Evolutionary conservation across 2,797 vertebrate genomes (phyloP).

Genomic region (Cercopithecus mitis): DNA sequence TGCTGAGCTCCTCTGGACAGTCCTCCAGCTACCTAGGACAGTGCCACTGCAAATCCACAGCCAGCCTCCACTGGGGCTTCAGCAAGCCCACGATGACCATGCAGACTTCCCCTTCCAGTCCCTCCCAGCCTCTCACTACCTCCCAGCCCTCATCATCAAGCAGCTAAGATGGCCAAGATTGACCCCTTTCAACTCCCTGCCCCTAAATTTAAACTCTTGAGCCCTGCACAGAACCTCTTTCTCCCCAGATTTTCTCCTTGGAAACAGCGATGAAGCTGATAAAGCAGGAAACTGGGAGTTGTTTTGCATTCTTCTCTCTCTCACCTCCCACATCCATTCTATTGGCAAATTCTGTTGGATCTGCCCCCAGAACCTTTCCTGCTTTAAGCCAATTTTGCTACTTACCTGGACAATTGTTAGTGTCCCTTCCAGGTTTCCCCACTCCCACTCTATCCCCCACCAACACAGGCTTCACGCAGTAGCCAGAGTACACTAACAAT

Average conservation of each 20-base stretch:
- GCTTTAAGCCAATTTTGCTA: not conserved
- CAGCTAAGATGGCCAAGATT: not conserved
- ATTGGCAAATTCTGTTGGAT: not conserved
- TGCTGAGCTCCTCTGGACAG: not conserved
- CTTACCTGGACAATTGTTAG: not conserved
- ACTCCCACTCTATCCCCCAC: not conserved
- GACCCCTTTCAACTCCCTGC: not conserved
- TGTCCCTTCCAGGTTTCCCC: not conserved
- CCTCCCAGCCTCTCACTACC: not conserved
- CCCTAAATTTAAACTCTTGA: not conserved
- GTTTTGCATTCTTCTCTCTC: not conserved
- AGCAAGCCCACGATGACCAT: not conserved
- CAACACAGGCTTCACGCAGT: not conserved
- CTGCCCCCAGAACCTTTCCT: not conserved
- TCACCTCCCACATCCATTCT: not conserved
- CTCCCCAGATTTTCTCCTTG: not conserved
- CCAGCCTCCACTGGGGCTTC: not conserved
- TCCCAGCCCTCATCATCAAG: not conserved
- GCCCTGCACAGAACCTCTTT: not conserved
- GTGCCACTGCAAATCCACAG: not conserved
- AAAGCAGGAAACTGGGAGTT: not conserved
- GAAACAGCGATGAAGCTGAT: not conserved
- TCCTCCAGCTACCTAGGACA: not conserved
- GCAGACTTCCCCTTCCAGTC: not conserved
- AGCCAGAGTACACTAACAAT: slow-evolving; percentile 12